Base-by-base conservation (phyloP, 92 coral and sea anemone species). In the Palythoa grandiflora region DNA sequence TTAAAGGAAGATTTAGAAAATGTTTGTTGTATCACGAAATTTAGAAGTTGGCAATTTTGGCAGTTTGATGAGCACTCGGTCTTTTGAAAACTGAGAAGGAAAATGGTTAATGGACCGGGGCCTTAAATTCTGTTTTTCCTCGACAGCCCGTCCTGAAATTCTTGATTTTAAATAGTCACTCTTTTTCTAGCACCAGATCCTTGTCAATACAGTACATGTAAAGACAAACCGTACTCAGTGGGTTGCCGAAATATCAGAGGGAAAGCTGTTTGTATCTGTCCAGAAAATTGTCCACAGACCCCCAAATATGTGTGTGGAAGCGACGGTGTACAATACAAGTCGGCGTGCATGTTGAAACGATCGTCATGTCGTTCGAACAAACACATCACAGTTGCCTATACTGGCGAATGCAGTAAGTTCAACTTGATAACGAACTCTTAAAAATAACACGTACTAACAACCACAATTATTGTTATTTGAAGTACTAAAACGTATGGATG, bases 301-400 rank as follows among this genome's bases (percentile, higher is more conserved):
- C 76, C 86, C 44, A 81, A 44, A 61, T 81, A 47, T 68, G 86
- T 81, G 75, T 81, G 86, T 44, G 86, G 86, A 52, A 81, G 75
- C 21, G 86, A 81, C 40, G 86, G 86, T 37, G 5, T 65, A 6
- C 86, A 81, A 47, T 81, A 81, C 21, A 35, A 44, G 35, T 40
- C 86, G n/a, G 86, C 66, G 28, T 81, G 86, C 61, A 66, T 66
- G 86, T 71, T 81, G 76, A 66, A 81, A 51, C 47, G 76, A 81
- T 65, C 61, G 21, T 66, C 86, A 47, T 81, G 86, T 81, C 86
- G 66, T 51, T 48, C 76, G 4, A 68, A 68, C 47, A 66, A 19
- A 68, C 73, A 5, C 14, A 60, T 81, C 44, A 47, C 75, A 40
- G 86, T 81, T 12, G 86, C 65, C 65, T 44, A 66, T 37, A 50